These are phyloP conservation scores for Clarias magur DNA, from an alignment of 2,113 vertebrate species.

Conservation along the genomic window DNA sequence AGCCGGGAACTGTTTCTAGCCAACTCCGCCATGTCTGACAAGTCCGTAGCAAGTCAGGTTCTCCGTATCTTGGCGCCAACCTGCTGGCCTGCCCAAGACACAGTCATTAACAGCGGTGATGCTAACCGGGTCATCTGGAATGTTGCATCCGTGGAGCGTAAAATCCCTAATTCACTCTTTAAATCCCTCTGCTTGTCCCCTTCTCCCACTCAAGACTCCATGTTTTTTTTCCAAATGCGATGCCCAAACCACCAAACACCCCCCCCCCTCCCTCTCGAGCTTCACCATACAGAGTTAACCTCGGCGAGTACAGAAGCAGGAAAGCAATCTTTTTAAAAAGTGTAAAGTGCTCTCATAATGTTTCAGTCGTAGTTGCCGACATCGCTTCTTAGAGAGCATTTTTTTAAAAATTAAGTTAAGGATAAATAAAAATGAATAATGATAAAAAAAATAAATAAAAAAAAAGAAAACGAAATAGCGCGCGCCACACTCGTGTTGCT, in stretches of 20 bases:
- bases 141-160: background rate
- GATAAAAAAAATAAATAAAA: background rate
- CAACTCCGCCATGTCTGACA: slow-evolving; percentile 17
- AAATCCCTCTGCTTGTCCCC: slow-evolving; percentile 21
- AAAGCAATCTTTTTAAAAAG: slow-evolving; percentile 70
- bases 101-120: background rate
- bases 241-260: too few species aligned
- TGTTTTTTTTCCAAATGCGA: background rate
- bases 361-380: slow-evolving; percentile 59
- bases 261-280: slow-evolving; percentile 5
- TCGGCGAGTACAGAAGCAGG: slow-evolving; percentile 18
- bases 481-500: background rate
- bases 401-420: background rate
- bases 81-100: background rate
- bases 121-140: slow-evolving; percentile 34
- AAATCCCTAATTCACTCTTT: slow-evolving; percentile 15
- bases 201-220: slow-evolving; percentile 30
- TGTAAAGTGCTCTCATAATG: slow-evolving; percentile 68
- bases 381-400: slow-evolving; percentile 65
- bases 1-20: slow-evolving; percentile 12
- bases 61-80: slow-evolving; percentile 2
- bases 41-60: slow-evolving; percentile 18
- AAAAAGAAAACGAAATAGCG: background rate
- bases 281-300: slow-evolving; percentile 32
- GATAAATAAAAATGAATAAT: too few species aligned